These are phyloP conservation scores for Yponomeuta evonymella DNA, from an alignment of 2,888 invertebrate genomes.

Conservation along the genomic window DNA sequence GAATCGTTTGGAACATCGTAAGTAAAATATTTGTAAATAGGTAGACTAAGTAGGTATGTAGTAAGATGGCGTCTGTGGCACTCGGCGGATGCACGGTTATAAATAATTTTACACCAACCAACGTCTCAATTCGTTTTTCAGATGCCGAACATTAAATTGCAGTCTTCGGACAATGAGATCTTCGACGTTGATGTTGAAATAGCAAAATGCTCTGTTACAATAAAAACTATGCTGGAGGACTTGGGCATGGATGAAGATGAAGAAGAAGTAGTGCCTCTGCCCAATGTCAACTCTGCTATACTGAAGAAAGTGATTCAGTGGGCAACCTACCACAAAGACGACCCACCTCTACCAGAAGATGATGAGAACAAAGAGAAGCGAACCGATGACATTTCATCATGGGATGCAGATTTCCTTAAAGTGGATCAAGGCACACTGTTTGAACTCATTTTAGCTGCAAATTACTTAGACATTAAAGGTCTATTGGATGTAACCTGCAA, in stretches of 20 bases:
- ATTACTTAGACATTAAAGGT: constrained; percentile 97
- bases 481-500: constrained; percentile 98
- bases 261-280: constrained; percentile 96
- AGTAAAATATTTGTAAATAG: no score
- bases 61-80: constrained; percentile 14
- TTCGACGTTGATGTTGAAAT: constrained; percentile 98
- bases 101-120: not conserved
- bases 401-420: constrained; percentile 99
- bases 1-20: not conserved
- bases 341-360: constrained; percentile 96
- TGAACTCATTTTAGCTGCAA: constrained; percentile 96
- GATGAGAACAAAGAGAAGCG: constrained; percentile 98
- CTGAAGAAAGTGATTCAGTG: constrained; percentile 95
- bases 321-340: constrained; percentile 96
- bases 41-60: not conserved
- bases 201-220: constrained; percentile 97
- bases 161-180: constrained; percentile 95
- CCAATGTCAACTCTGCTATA: constrained; percentile 98
- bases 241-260: constrained; percentile 94
- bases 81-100: not conserved
- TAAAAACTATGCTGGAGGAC: constrained; percentile 98
- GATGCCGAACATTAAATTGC: constrained; percentile 96
- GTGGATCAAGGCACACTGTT: constrained; percentile 98
- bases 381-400: constrained; percentile 99
- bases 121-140: constrained; percentile 42